Evolutionary conservation across 2,888 invertebrate genomes (phyloP).

Genomic region (Drosophila vallismaia): DNA sequence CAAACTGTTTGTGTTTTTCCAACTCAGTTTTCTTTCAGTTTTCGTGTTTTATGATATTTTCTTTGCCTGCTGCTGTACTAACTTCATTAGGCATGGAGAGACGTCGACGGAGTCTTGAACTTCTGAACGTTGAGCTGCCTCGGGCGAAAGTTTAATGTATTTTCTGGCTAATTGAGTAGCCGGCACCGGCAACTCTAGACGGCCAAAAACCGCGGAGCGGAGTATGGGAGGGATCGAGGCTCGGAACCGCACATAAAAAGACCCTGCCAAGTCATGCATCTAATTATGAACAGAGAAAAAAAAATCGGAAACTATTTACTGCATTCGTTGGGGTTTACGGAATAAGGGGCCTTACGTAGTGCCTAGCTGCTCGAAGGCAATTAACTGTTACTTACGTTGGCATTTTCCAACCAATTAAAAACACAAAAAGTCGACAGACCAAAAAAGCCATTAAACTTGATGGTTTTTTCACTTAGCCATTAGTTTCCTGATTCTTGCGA

Average conservation of each 20-base stretch:
- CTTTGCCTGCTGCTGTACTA: constrained; percentile 37
- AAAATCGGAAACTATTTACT: constrained; percentile 46
- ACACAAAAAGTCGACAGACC: constrained; percentile 20
- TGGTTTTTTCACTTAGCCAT: constrained; percentile 20
- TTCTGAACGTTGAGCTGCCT: constrained; percentile 34
- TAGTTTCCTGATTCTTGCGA: constrained; percentile 8
- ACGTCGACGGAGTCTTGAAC: constrained; percentile 48
- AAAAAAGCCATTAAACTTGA: constrained; percentile 48
- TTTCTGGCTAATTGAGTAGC: constrained; percentile 75
- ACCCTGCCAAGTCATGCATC: constrained; percentile 72
- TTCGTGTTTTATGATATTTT: constrained; percentile 11
- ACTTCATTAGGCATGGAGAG: constrained; percentile 60
- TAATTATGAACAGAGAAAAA: constrained; percentile 63
- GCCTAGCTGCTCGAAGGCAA: constrained; percentile 54
- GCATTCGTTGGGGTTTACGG: constrained; percentile 19
- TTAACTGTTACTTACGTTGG: constrained; percentile 63
- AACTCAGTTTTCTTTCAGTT: constrained; percentile 17
- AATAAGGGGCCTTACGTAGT: background rate
- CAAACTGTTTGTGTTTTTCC: constrained; percentile 29
- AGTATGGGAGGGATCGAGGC: constrained; percentile 2
- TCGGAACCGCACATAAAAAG: constrained; percentile 46
- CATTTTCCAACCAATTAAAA: constrained; percentile 48
- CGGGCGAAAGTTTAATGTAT: constrained; percentile 71
- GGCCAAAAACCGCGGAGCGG: background rate
- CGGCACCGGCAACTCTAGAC: constrained; percentile 12